Percentiles rank a stretch among this genome's conserved stretches.
Evolutionary conservation across 2,113 vertebrate genomes (phyloP).

Genomic region (Columba livia): DNA sequence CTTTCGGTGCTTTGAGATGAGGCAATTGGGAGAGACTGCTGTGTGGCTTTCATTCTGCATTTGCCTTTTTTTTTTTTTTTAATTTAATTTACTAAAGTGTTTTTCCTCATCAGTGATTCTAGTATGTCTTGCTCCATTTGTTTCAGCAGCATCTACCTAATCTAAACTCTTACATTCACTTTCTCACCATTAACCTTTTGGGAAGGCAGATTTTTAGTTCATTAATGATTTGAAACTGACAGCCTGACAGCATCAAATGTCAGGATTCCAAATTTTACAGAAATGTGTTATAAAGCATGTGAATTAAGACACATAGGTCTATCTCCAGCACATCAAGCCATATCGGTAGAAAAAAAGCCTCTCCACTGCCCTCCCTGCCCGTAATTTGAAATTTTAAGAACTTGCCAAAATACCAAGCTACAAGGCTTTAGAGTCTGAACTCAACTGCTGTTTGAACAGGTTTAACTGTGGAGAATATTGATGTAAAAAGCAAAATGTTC

Average conservation of each 20-base stretch:
- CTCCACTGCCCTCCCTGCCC: background rate
- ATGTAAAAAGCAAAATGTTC: background rate
- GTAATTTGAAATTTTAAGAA: background rate
- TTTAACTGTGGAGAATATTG: background rate
- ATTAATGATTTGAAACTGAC: conserved; percentile 19
- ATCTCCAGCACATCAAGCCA: background rate
- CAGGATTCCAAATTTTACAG: background rate
- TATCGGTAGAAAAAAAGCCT: background rate
- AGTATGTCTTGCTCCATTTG: conserved; percentile 52
- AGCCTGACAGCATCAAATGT: background rate
- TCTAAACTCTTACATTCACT: conserved; percentile 18
- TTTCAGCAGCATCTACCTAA: conserved; percentile 46
- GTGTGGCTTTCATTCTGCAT: conserved; percentile 4
- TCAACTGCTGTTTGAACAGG: background rate
- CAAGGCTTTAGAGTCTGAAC: background rate
- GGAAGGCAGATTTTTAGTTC: conserved; percentile 32
- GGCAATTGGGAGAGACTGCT: background rate
- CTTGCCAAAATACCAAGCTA: background rate
- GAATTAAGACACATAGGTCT: background rate
- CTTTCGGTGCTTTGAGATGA: conserved; percentile 30
- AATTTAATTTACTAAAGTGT: conserved; percentile 42
- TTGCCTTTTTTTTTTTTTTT: background rate
- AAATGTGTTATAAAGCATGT: background rate
- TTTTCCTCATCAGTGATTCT: conserved; percentile 60
- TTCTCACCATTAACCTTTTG: conserved; percentile 37